phyloP scores from a whole-genome alignment of 2,888 invertebrate species.

The Dicycla oo region DNA sequence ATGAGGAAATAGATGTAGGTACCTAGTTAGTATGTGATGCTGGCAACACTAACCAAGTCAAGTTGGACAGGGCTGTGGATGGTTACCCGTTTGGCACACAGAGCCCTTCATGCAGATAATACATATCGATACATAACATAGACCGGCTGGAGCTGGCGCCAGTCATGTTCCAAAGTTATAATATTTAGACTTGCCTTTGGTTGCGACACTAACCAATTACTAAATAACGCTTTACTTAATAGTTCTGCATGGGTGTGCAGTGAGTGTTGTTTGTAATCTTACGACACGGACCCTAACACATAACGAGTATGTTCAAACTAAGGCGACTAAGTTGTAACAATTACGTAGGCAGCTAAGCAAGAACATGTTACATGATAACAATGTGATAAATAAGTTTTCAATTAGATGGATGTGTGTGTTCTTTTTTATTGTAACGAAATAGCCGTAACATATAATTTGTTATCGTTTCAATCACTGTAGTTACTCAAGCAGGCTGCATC shows the following conservation, averaged over 20 bases:
- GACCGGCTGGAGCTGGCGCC: background rate
- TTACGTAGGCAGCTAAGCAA: background rate
- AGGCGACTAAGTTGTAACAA: background rate
- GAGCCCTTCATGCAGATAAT: background rate
- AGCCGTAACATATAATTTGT: background rate
- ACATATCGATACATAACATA: background rate
- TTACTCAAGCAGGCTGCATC: background rate
- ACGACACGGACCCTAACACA: conserved; percentile 21
- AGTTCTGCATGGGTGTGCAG: conserved; percentile 4
- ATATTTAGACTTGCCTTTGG: background rate
- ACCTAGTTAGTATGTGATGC: background rate
- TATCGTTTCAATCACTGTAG: background rate
- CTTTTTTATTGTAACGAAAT: background rate
- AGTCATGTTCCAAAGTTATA: background rate
- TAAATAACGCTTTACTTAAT: conserved; percentile 17
- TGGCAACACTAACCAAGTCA: background rate
- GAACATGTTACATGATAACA: too few relatives aligned
- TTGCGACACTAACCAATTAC: conserved; percentile 9
- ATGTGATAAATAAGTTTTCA: background rate
- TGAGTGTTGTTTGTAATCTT: conserved; percentile 12
- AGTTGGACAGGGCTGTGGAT: too few relatives aligned
- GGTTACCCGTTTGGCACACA: background rate
- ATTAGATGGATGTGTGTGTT: background rate
- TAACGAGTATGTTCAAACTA: conserved; percentile 2
- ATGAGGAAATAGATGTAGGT: conserved; percentile 1